Evolutionary conservation across 2,888 invertebrate genomes (phyloP), one percentile per base, ranked within the genome.

Genomic region (Philhelius pedissequus): DNA sequence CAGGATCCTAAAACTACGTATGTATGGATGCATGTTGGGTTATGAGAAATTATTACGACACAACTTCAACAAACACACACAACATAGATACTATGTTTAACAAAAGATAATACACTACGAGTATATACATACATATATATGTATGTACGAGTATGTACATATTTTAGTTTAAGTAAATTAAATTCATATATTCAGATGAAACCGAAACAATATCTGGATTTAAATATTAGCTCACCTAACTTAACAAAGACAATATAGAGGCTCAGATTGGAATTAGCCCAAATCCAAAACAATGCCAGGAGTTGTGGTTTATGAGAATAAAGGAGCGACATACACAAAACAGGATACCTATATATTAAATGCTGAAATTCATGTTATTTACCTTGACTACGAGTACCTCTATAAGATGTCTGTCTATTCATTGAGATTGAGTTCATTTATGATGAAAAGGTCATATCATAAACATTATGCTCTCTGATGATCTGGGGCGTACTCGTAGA

Each of bases 361-460:
- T 58, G 22, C 4, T 35, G 3, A 32, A 18, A 35, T 56, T 35
- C 8, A 52, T 32, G 56, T 56, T 30, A 22, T 35, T 56, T 32
- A 6, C 32, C 11, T 20, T 32, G 4, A 13, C 9, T 54, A 18
- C 9, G 11, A 45, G 8, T 48, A 48, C 0, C 13, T n/a, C n/a
- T 22, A 15, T 15, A 30, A 32, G 6, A 7, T 56, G 20, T 56
- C 35, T 56, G 56, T 35, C 18, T 56, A 35, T 56, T 56, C 32
- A 56, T 56, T 56, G 35, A 56, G 30, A 56, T 56, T 56, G 35
- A 56, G 30, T 35, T 9, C 18, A 11, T 56, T 56, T 56, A 56
- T 56, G 35, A 56, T 56, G 35, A 35, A 56, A 56, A 56, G 56
- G 32, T 56, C 35, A 35, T 56, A 35, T 56, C 35, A 35, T 56